Percentiles rank a stretch among this genome's conserved stretches.
These are phyloP conservation scores for Sardinella longiceps DNA, from an alignment of 2,797 vertebrate species.

Conservation along the genomic window DNA sequence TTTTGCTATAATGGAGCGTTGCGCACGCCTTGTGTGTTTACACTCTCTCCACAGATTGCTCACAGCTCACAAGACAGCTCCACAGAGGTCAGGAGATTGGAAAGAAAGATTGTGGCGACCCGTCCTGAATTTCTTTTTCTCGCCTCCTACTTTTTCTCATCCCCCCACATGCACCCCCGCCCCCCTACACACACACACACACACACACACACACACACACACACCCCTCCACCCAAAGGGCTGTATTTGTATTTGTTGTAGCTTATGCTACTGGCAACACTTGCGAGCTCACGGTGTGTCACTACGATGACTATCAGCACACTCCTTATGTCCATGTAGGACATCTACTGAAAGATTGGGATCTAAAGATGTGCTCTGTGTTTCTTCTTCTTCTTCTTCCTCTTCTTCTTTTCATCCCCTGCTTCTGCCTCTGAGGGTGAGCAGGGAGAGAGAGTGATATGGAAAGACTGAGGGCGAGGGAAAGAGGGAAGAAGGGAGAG, in stretches of 20 bases:
- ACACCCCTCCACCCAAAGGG: not conserved
- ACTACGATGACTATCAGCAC: not conserved
- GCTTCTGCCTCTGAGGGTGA: not conserved
- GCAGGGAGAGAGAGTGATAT: not conserved
- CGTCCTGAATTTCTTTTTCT: slow-evolving; percentile 3
- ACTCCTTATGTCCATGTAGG: slow-evolving; percentile 20
- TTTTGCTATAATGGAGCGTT: slow-evolving; percentile 7
- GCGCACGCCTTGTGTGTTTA: slow-evolving; percentile 20
- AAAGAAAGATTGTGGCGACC: slow-evolving; percentile 26
- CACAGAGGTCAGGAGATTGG: slow-evolving; percentile 21
- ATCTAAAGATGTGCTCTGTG: not conserved
- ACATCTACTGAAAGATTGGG: not conserved
- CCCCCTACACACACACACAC: too few relatives aligned
- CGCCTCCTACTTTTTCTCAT: too few relatives aligned
- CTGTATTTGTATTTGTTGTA: not conserved
- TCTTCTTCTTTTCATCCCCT: not conserved
- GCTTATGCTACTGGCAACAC: not conserved
- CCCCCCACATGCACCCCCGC: too few relatives aligned
- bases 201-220: too few relatives aligned
- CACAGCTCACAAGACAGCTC: slow-evolving; percentile 26
- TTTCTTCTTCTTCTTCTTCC: not conserved
- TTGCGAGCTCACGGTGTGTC: not conserved
- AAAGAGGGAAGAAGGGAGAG: not conserved
- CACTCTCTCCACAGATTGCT: slow-evolving; percentile 34
- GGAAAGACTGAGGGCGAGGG: not conserved